Evolutionary conservation across 2,113 vertebrate species (phyloP).

Genomic region (Sceloporus undulatus): DNA sequence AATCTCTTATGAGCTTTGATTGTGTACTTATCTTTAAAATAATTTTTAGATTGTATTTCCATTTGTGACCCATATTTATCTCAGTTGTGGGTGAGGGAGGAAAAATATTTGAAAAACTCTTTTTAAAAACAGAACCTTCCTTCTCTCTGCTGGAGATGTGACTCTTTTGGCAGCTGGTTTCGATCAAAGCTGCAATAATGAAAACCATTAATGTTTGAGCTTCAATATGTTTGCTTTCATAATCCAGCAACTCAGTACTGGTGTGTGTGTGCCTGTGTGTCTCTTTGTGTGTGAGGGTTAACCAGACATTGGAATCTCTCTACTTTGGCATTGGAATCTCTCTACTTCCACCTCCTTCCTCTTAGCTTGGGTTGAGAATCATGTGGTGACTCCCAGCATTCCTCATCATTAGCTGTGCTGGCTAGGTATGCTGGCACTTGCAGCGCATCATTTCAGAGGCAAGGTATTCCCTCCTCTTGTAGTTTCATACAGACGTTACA

Average conservation of each 20-base stretch:
- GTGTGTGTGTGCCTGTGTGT: neutral
- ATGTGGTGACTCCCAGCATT: too few species aligned
- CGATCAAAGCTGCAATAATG: constrained; percentile 32
- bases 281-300: neutral
- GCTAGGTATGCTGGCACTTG: too few species aligned
- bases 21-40: too few species aligned
- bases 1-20: too few species aligned
- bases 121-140: neutral
- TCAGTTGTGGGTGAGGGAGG: neutral
- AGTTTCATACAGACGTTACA: constrained; percentile 28
- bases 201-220: constrained; percentile 7
- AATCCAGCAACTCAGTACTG: constrained; percentile 21
- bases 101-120: neutral
- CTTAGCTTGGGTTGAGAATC: too few species aligned
- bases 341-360: neutral
- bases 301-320: neutral
- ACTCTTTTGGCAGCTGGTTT: constrained; percentile 44
- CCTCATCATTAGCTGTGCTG: too few species aligned
- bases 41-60: neutral
- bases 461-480: neutral
- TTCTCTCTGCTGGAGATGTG: constrained; percentile 28
- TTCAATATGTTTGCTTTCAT: constrained; percentile 32
- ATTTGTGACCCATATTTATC: neutral
- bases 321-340: neutral
- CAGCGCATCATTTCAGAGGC: too few species aligned